Conservation (phyloP, 2,113 vertebrate genomes). For the Merops nubicus region DNA sequence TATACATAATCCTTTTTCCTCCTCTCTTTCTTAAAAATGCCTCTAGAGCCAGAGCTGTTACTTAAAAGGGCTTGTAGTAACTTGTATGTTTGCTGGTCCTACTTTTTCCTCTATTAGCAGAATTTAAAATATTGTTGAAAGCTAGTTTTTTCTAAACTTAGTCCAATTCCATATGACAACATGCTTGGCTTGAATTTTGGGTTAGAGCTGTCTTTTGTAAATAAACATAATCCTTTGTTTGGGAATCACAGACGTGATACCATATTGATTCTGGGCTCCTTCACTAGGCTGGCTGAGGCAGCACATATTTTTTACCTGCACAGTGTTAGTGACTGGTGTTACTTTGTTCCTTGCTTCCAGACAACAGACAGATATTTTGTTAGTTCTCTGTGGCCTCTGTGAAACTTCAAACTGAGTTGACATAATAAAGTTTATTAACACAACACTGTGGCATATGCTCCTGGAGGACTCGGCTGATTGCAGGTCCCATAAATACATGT, state of each 20-base stretch:
- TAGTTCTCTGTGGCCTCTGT: background rate
- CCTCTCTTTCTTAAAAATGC: background rate
- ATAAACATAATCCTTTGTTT: background rate
- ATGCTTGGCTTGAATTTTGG: background rate
- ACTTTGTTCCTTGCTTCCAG: background rate
- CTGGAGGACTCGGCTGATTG: background rate
- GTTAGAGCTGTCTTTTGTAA: background rate
- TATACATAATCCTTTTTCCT: background rate
- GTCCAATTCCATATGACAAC: fast-evolving
- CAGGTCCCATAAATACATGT: background rate
- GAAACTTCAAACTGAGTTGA: background rate
- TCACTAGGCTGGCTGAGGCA: background rate
- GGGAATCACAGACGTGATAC: no score
- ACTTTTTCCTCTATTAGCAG: background rate
- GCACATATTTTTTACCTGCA: fast-evolving
- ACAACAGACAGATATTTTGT: background rate
- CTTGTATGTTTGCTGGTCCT: background rate
- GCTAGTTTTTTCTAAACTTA: background rate
- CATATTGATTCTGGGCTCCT: background rate
- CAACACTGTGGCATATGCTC: background rate
- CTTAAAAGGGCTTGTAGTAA: background rate
- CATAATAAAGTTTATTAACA: background rate
- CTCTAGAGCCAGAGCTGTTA: background rate
- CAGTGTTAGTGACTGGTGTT: fast-evolving
- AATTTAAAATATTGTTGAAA: background rate